phyloP scores from a whole-genome alignment of 1,140 invertebrate genomes.

The Papilio dardanus region DNA sequence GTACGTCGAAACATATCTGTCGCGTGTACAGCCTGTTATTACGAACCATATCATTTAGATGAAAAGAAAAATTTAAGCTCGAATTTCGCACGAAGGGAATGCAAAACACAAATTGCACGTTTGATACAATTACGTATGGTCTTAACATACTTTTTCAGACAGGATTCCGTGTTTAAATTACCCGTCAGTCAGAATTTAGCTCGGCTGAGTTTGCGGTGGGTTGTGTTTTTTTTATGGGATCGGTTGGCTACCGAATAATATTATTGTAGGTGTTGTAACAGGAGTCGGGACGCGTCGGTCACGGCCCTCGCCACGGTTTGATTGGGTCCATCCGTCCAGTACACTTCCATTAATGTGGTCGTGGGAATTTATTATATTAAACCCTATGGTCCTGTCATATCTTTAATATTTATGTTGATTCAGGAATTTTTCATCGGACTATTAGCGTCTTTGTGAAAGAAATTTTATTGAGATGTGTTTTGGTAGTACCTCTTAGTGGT shows the following conservation, averaged over 20 bases:
- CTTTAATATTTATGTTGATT: background rate
- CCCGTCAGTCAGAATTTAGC: constrained; percentile 46
- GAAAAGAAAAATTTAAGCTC: constrained; percentile 20
- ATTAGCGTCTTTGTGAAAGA: background rate
- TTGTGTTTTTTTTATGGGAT: constrained; percentile 46
- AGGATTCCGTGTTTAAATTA: constrained; percentile 34
- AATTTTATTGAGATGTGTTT: background rate
- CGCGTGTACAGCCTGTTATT: constrained; percentile 20
- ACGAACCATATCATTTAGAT: constrained; percentile 3
- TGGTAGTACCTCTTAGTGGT: background rate
- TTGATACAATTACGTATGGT: constrained; percentile 29
- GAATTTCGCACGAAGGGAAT: constrained; percentile 1
- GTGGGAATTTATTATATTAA: constrained; percentile 23
- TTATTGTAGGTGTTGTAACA: constrained; percentile 55
- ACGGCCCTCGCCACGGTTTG: constrained; percentile 49
- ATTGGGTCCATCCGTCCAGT: constrained; percentile 37
- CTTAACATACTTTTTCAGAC: constrained; percentile 25
- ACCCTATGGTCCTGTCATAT: background rate
- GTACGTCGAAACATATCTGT: background rate
- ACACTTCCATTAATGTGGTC: constrained; percentile 7
- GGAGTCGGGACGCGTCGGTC: constrained; percentile 50
- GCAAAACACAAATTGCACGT: constrained; percentile 31
- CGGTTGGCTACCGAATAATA: constrained; percentile 57
- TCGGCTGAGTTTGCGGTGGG: constrained; percentile 40
- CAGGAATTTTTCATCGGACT: background rate